Conservation (phyloP, 2,797 vertebrate species). For the Mionectes olivaceus region DNA sequence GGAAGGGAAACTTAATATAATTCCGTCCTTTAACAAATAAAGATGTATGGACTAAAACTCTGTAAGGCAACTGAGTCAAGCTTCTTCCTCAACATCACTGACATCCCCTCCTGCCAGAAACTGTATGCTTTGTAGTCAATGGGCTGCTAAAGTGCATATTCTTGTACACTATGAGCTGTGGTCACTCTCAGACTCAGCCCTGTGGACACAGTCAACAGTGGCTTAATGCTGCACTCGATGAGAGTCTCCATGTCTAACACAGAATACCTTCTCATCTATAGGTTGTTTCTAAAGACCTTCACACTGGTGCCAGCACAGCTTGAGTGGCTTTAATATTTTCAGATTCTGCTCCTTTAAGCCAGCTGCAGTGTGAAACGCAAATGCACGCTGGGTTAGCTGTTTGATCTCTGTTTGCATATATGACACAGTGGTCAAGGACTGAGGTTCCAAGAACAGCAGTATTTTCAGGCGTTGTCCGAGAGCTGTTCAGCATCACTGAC, state of each 20-base stretch:
- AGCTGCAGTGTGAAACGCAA: not conserved
- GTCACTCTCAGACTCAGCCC: not conserved
- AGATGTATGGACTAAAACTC: not conserved
- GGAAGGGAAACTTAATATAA: not conserved
- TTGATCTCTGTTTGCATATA: not conserved
- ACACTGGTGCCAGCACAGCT: not conserved
- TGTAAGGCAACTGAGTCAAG: not conserved
- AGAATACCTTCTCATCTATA: not conserved
- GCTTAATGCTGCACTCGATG: accelerated
- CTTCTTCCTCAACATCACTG: not conserved
- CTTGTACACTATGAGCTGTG: not conserved
- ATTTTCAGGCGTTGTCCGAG: not conserved
- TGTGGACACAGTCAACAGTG: not conserved
- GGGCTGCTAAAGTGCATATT: not conserved
- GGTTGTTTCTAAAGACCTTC: not conserved
- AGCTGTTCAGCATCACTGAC: not conserved
- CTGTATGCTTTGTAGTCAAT: not conserved
- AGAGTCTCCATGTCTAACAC: not conserved
- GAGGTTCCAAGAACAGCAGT: not conserved
- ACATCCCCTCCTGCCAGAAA: not conserved
- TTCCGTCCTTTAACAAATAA: not conserved
- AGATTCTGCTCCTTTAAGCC: not conserved
- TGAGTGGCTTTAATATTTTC: not conserved
- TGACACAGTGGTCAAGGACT: not conserved
- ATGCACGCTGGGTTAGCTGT: not conserved